These are phyloP conservation scores for Anisognathus igniventris DNA, from an alignment of 2,797 vertebrate genomes.

Conservation along the genomic window DNA sequence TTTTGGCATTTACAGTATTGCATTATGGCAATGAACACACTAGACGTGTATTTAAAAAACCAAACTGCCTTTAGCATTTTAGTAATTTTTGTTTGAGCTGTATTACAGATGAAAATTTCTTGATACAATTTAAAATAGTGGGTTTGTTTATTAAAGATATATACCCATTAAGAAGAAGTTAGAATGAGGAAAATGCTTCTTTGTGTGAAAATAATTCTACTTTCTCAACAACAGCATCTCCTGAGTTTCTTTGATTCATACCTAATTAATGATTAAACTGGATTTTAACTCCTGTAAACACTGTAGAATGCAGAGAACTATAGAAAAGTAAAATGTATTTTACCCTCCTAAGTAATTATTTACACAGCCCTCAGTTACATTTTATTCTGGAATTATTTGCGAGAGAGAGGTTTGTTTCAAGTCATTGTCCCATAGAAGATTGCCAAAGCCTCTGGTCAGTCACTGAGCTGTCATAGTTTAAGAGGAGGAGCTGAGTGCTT, in stretches of 20 bases:
- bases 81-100: neutral
- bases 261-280: conserved; percentile 29
- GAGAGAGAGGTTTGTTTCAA: neutral
- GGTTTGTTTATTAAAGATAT: conserved; percentile 36
- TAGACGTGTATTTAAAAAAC: neutral
- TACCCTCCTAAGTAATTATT: neutral
- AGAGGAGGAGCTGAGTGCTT: neutral
- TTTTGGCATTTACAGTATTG: conserved; percentile 40
- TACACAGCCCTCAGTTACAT: neutral
- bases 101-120: conserved; percentile 18
- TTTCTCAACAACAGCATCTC: conserved; percentile 26
- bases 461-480: neutral
- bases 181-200: conserved; percentile 29
- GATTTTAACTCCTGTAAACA: neutral
- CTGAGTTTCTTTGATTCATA: conserved; percentile 38
- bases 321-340: neutral
- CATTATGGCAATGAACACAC: conserved; percentile 23
- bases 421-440: neutral
- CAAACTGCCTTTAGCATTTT: conserved; percentile 37
- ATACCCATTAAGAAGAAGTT: neutral
- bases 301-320: neutral
- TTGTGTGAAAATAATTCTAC: conserved; percentile 40
- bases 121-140: conserved; percentile 32
- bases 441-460: neutral
- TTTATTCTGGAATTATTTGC: neutral